Conservation (phyloP, 2,113 vertebrate species). For the Cheilinus undulatus region DNA sequence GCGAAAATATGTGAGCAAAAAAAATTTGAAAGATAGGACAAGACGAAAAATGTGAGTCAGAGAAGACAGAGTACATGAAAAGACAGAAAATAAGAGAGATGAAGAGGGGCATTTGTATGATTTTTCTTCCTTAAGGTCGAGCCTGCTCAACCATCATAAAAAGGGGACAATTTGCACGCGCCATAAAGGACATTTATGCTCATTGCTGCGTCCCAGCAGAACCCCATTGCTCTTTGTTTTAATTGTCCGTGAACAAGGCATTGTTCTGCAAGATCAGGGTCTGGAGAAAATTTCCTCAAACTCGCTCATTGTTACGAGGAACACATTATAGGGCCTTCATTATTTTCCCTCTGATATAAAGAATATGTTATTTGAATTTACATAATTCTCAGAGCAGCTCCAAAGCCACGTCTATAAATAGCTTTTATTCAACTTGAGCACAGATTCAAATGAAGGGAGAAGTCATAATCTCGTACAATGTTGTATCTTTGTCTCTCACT, state of each 20-base stretch:
- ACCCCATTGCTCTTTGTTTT: constrained; percentile 79
- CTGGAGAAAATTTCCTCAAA: constrained; percentile 70
- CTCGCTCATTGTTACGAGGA: constrained; percentile 73
- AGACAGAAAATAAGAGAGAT: constrained; percentile 49
- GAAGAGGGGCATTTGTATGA: constrained; percentile 41
- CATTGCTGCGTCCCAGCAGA: constrained; percentile 67
- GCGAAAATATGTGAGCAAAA: constrained; percentile 7
- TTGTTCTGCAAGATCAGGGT: constrained; percentile 78
- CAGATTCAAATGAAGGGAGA: constrained; percentile 65
- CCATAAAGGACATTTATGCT: constrained; percentile 79
- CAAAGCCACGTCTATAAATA: constrained; percentile 78
- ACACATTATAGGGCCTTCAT: constrained; percentile 77
- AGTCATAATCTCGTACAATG: constrained; percentile 67
- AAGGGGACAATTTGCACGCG: constrained; percentile 75
- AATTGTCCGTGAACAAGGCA: constrained; percentile 81
- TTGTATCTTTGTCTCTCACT: constrained; percentile 63
- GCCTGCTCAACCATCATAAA: constrained; percentile 63
- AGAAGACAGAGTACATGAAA: constrained; percentile 18
- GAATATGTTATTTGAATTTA: constrained; percentile 81
- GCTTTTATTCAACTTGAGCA: constrained; percentile 70
- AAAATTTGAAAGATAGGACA: constrained; percentile 4
- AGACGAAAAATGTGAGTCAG: not conserved
- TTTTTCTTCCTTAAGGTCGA: constrained; percentile 69
- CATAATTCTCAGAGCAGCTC: constrained; percentile 72
- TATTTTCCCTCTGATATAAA: constrained; percentile 76